These are phyloP conservation scores for Nematolebias whitei DNA, from an alignment of 2,113 vertebrate species.

Conservation along the genomic window DNA sequence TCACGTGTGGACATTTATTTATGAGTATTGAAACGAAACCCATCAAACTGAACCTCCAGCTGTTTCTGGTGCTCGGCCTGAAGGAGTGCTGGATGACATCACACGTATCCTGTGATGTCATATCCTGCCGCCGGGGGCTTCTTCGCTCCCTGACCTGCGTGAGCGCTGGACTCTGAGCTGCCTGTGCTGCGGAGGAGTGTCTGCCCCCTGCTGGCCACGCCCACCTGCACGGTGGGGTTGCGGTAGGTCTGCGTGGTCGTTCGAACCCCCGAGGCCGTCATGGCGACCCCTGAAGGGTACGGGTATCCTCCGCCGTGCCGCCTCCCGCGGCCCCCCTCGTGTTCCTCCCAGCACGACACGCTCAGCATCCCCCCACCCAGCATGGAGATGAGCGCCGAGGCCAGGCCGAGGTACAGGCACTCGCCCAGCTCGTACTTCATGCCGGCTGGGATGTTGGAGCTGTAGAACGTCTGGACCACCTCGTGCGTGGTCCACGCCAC, in stretches of 20 bases:
- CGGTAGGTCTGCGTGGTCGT: constrained; percentile 68
- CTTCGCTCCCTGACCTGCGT: constrained; percentile 31
- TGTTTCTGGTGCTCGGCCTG: too few relatives aligned
- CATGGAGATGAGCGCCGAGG: constrained; percentile 86
- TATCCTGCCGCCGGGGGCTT: constrained; percentile 73
- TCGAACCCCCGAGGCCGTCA: constrained; percentile 17
- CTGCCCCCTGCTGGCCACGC: constrained; percentile 43
- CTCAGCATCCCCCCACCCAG: constrained; percentile 88
- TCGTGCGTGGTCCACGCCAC: constrained; percentile 92
- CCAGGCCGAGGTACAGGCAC: constrained; percentile 90
- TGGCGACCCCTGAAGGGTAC: constrained; percentile 47
- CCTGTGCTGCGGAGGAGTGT: constrained; percentile 55
- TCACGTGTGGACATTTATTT: neutral
- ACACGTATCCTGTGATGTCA: constrained; percentile 82
- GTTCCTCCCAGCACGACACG: constrained; percentile 81
- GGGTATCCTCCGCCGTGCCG: constrained; percentile 68
- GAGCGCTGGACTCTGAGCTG: constrained; percentile 42
- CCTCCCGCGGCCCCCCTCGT: constrained; percentile 38
- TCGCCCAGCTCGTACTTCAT: constrained; percentile 93
- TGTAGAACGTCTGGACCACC: constrained; percentile 91
- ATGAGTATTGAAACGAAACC: neutral
- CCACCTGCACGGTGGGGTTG: constrained; percentile 61
- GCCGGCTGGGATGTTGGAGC: constrained; percentile 82
- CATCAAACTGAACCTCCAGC: neutral
- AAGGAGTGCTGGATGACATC: constrained; percentile 31